A percentile compares a stretch with the other conserved stretches of the same genome.
These are phyloP conservation scores for Drosophila melanocephala DNA, from an alignment of 2,888 invertebrate species.

Conservation along the genomic window DNA sequence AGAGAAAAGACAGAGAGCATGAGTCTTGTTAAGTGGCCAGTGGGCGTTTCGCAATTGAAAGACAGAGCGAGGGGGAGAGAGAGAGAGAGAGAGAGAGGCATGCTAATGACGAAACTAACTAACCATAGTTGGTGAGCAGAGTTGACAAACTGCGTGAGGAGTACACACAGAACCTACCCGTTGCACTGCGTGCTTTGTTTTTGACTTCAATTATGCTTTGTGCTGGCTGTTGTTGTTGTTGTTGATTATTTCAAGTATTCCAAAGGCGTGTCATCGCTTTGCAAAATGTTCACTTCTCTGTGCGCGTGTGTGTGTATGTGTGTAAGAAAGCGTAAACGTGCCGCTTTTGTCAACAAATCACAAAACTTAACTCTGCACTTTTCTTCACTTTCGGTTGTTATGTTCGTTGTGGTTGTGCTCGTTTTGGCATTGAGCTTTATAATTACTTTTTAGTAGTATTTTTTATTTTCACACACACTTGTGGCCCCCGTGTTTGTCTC, in stretches of 20 bases:
- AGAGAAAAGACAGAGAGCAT: not conserved
- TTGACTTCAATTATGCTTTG: conserved; percentile 23
- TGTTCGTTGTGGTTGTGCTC: conserved; percentile 32
- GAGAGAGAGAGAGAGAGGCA: conserved; percentile 31
- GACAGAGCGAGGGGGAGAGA: not conserved
- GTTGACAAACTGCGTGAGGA: conserved; percentile 47
- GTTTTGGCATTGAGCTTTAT: conserved; percentile 45
- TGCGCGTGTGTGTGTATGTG: conserved; percentile 18
- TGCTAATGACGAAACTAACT: conserved; percentile 73
- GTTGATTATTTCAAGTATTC: conserved; percentile 45
- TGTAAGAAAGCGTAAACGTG: conserved; percentile 78
- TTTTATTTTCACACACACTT: conserved; percentile 52
- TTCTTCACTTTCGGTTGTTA: conserved; percentile 48
- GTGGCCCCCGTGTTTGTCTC: conserved; percentile 23
- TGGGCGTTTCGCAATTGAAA: conserved; percentile 55
- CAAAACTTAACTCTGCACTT: conserved; percentile 55
- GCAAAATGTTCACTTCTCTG: conserved; percentile 47
- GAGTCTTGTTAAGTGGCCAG: conserved; percentile 17
- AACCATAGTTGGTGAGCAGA: conserved; percentile 48
- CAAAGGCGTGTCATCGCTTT: conserved; percentile 62
- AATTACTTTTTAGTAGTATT: conserved; percentile 49
- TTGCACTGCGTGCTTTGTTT: conserved; percentile 28
- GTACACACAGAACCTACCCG: conserved; percentile 64
- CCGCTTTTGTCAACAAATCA: conserved; percentile 69
- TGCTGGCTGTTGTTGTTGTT: conserved; percentile 8